Evolutionary conservation across 2,797 vertebrate species (phyloP).

Genomic region (Rhodeus uyekii): DNA sequence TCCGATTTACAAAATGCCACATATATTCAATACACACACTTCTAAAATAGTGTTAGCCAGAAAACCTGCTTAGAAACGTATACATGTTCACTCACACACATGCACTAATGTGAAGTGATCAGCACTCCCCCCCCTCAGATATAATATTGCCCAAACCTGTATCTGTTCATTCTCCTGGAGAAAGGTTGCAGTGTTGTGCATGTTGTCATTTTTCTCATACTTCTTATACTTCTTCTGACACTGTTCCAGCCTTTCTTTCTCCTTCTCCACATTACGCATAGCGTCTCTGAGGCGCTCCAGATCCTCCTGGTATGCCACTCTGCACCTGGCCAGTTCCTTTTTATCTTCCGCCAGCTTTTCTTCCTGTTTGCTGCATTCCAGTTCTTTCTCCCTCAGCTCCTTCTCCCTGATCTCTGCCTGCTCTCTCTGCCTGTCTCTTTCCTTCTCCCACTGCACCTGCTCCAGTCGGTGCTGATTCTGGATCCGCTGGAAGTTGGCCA

Average conservation of each 20-base stretch:
- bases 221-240: slow-evolving; percentile 70
- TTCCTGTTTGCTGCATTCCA: slow-evolving; percentile 65
- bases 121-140: neutral
- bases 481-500: slow-evolving; percentile 80
- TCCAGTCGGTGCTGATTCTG: slow-evolving; percentile 83
- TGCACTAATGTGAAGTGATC: neutral
- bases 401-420: slow-evolving; percentile 70
- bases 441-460: slow-evolving; percentile 87
- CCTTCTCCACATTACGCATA: slow-evolving; percentile 78
- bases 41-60: neutral
- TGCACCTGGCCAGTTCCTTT: slow-evolving; percentile 74
- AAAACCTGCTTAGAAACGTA: neutral
- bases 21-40: neutral
- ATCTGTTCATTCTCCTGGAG: slow-evolving; percentile 14
- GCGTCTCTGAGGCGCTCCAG: slow-evolving; percentile 88
- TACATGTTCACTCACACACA: neutral
- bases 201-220: slow-evolving; percentile 70
- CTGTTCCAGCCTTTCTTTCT: slow-evolving; percentile 73
- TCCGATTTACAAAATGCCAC: neutral
- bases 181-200: slow-evolving; percentile 38
- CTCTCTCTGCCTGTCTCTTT: slow-evolving; percentile 71
- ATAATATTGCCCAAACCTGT: neutral
- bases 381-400: slow-evolving; percentile 72
- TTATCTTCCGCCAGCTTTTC: slow-evolving; percentile 74
- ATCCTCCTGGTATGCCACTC: slow-evolving; percentile 85